phyloP scores from a whole-genome alignment of 2,113 vertebrate genomes.

The Origma solitaria region DNA sequence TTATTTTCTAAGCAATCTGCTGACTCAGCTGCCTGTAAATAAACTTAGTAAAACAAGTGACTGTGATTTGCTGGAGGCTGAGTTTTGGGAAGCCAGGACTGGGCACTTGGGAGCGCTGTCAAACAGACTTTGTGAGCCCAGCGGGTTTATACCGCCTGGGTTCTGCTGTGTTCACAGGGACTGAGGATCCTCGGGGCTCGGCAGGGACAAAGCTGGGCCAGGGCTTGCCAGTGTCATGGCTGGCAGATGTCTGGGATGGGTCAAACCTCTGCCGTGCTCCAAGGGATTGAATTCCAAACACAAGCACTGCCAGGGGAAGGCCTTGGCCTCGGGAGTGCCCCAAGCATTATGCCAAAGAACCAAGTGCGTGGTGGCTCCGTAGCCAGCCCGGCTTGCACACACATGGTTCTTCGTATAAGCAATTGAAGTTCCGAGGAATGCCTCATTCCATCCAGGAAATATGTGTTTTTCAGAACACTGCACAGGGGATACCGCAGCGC shows the following conservation, averaged over 20 bases:
- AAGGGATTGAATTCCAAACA: neutral
- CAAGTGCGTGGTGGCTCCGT: accelerated
- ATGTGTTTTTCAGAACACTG: neutral
- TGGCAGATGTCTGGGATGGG: neutral
- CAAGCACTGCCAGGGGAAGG: neutral
- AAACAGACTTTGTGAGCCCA: neutral
- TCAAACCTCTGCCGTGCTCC: neutral
- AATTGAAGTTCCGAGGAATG: neutral
- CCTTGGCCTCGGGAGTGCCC: neutral
- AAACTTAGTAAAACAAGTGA: neutral
- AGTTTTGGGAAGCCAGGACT: neutral
- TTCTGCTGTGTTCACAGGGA: neutral
- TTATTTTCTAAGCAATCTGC: neutral
- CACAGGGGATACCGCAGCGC: neutral
- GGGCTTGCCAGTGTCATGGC: neutral
- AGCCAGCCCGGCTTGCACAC: neutral
- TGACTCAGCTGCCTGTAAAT: neutral
- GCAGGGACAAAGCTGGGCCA: neutral
- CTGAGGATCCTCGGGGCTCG: neutral
- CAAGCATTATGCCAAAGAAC: neutral
- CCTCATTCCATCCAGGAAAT: neutral
- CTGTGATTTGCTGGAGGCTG: neutral
- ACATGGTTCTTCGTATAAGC: neutral
- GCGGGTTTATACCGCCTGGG: neutral
- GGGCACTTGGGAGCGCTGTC: neutral